These are phyloP conservation scores for Porites cylindrica DNA, from an alignment of 92 coral and sea anemone species.

Conservation along the genomic window DNA sequence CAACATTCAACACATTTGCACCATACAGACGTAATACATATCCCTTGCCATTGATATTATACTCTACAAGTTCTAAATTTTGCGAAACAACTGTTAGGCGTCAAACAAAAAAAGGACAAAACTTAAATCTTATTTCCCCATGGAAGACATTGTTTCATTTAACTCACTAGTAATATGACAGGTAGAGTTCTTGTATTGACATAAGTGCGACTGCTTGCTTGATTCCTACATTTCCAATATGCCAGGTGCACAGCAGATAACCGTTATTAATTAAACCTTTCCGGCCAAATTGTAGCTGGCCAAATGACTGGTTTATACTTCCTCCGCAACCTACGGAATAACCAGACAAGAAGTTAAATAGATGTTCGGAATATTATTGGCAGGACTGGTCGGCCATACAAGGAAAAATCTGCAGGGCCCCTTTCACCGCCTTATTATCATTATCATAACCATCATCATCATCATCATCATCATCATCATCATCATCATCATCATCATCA, in stretches of 20 bases:
- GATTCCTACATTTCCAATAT: neutral
- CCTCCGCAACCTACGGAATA: slow-evolving; percentile 19
- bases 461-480: too few species aligned
- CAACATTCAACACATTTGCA: too few species aligned
- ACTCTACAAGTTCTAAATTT: neutral
- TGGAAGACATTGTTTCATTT: neutral
- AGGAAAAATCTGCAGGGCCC: neutral
- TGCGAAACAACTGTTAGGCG: too few species aligned
- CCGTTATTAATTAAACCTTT: neutral
- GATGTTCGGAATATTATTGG: neutral
- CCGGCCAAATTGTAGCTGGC: neutral
- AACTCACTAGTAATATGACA: slow-evolving; percentile 15
- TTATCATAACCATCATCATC: too few species aligned
- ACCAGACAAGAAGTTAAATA: too few species aligned
- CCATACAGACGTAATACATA: too few species aligned
- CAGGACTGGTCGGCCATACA: too few species aligned
- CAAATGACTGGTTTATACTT: neutral
- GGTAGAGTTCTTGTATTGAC: slow-evolving; percentile 10
- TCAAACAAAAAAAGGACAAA: neutral
- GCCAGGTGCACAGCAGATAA: slow-evolving; percentile 6
- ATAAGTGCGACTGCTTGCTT: neutral
- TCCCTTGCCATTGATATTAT: neutral
- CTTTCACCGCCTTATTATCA: too few species aligned
- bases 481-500: too few species aligned
- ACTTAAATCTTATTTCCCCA: neutral